These are phyloP conservation scores for Eupsittula cactorum DNA, from an alignment of 2,113 vertebrate species.

Conservation along the genomic window DNA sequence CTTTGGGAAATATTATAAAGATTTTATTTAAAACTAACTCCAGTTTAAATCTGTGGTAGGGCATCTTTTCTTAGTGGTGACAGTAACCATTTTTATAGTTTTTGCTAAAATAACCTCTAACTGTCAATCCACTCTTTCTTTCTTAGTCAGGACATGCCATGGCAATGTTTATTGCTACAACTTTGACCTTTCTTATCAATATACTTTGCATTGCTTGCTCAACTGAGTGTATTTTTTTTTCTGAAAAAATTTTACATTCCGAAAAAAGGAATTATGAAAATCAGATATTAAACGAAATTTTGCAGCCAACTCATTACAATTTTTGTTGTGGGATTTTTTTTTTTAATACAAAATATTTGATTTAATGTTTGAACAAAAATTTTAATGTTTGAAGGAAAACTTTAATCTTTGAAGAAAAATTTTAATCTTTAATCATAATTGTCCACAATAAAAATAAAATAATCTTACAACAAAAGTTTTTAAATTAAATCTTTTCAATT, in stretches of 20 bases:
- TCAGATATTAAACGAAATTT: not conserved
- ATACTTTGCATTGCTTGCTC: not conserved
- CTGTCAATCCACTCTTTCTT: constrained; percentile 4
- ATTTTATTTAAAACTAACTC: not conserved
- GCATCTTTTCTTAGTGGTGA: not conserved
- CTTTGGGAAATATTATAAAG: not conserved
- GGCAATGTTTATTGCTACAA: not conserved
- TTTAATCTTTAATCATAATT: not conserved
- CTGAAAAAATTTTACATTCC: not conserved
- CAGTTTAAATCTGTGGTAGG: not conserved
- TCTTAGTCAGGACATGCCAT: not conserved
- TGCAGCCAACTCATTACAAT: not conserved
- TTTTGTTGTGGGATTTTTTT: not conserved
- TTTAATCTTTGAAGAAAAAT: not conserved
- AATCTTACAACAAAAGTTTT: not conserved
- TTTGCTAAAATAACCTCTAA: not conserved
- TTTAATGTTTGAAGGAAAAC: not conserved
- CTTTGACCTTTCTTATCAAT: not conserved
- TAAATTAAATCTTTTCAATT: not conserved
- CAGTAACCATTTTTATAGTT: not conserved
- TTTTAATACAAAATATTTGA: not conserved
- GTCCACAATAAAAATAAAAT: not conserved
- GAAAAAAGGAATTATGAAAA: not conserved
- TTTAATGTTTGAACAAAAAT: not conserved
- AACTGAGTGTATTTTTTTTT: not conserved